These are phyloP conservation scores for Anthonomus grandis DNA, from an alignment of 1,140 invertebrate genomes.

Conservation along the genomic window DNA sequence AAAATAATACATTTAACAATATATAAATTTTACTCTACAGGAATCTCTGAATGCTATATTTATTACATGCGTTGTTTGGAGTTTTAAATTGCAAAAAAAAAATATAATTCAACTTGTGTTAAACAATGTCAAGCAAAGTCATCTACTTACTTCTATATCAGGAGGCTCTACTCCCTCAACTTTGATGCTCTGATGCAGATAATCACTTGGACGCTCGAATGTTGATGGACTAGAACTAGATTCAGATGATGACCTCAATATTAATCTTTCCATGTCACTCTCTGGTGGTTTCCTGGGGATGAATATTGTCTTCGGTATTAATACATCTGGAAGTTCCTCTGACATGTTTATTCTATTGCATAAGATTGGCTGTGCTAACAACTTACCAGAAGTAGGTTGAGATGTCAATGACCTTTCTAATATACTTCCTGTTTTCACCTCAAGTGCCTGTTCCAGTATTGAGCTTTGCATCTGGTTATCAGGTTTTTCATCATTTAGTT, in stretches of 20 bases:
- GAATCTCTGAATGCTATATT: too few relatives aligned
- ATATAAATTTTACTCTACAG: too few relatives aligned
- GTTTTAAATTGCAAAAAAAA: too few relatives aligned
- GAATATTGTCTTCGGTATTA: slow-evolving; percentile 35
- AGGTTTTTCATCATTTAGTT: slow-evolving; percentile 35
- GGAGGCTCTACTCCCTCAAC: slow-evolving; percentile 29
- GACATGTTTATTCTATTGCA: slow-evolving; percentile 24
- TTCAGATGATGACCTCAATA: slow-evolving; percentile 34
- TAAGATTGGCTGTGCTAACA: slow-evolving; percentile 1
- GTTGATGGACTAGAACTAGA: slow-evolving; percentile 34
- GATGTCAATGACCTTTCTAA: slow-evolving; percentile 44
- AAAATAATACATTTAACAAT: too few relatives aligned
- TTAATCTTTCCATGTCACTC: slow-evolving; percentile 29
- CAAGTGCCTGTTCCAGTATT: slow-evolving; percentile 44
- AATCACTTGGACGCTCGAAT: slow-evolving; percentile 35
- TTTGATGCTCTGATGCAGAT: slow-evolving; percentile 37
- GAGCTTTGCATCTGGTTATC: slow-evolving; percentile 37
- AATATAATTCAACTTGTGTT: too few relatives aligned
- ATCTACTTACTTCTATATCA: slow-evolving; percentile 20
- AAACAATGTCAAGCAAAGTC: background rate
- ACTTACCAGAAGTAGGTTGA: slow-evolving; percentile 32
- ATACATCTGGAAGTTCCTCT: slow-evolving; percentile 20
- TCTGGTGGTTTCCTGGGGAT: slow-evolving; percentile 41
- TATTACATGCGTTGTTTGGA: too few relatives aligned
- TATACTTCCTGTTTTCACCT: slow-evolving; percentile 41